A percentile compares a stretch with the other conserved stretches of the same genome.
These are phyloP conservation scores for Anthophora plumipes DNA, from an alignment of 2,888 invertebrate genomes.

Conservation along the genomic window DNA sequence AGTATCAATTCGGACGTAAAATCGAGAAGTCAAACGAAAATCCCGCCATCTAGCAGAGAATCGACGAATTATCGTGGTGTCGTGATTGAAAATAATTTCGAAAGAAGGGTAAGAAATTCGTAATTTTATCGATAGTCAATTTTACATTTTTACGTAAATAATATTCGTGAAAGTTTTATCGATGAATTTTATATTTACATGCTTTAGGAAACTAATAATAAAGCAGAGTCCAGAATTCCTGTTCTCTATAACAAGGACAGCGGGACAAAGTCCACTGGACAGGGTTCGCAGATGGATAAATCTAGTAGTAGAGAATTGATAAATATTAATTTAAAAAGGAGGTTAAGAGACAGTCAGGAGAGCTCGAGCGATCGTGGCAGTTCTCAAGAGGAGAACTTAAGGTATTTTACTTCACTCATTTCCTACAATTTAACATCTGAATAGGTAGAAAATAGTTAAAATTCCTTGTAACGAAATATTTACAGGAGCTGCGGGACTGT, in stretches of 20 bases:
- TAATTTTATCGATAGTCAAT: conserved; percentile 5
- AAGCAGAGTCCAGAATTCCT: conserved; percentile 70
- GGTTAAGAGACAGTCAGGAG: conserved; percentile 36
- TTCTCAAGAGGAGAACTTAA: conserved; percentile 33
- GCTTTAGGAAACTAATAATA: conserved; percentile 57
- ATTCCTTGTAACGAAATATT: neutral
- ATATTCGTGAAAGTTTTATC: neutral
- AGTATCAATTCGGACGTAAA: conserved; percentile 37
- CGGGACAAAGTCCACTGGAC: conserved; percentile 27
- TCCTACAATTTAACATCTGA: neutral
- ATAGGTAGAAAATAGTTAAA: neutral
- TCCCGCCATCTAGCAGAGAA: conserved; percentile 27
- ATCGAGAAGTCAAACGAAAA: conserved; percentile 48
- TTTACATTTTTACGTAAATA: too few relatives aligned
- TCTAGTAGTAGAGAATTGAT: conserved; percentile 42
- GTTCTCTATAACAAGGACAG: conserved; percentile 63
- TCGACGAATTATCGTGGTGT: conserved; percentile 39
- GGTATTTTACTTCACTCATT: conserved; percentile 30
- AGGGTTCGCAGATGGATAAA: conserved; percentile 33
- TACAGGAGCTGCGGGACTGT: conserved; percentile 48
- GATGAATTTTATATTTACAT: neutral
- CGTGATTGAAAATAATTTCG: conserved; percentile 50
- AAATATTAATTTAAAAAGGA: conserved; percentile 43
- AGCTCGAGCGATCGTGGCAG: conserved; percentile 18
- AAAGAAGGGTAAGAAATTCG: conserved; percentile 41